A percentile compares a stretch with the other conserved stretches of the same genome.
These are phyloP conservation scores for Drosophila nr. fundita DNA, from an alignment of 2,888 invertebrate species.

Conservation along the genomic window DNA sequence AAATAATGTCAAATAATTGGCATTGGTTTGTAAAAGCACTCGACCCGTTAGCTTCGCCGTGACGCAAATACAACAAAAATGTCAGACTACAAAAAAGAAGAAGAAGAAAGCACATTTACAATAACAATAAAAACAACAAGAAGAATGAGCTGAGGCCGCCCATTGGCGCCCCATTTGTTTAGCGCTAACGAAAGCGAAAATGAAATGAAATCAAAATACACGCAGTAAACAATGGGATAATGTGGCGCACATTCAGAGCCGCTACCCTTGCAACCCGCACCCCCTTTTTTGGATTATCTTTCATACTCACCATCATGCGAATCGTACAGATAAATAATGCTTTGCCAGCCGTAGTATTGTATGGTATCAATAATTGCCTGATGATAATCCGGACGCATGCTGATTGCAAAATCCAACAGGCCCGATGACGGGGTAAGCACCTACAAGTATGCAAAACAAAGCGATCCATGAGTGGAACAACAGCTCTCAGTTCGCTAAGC, in stretches of 20 bases:
- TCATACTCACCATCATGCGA: constrained; percentile 90
- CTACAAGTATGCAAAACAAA: constrained; percentile 85
- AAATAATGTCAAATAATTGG: constrained; percentile 44
- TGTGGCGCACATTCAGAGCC: constrained; percentile 20
- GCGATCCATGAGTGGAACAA: constrained; percentile 48
- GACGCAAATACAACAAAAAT: constrained; percentile 34
- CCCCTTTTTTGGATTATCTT: constrained; percentile 6
- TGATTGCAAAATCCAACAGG: constrained; percentile 95
- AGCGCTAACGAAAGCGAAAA: constrained; percentile 64
- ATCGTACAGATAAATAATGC: constrained; percentile 92
- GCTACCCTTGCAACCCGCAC: background rate
- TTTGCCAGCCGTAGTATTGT: constrained; percentile 93
- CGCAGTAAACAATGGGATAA: constrained; percentile 61
- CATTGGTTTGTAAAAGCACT: constrained; percentile 26
- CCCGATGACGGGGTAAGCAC: constrained; percentile 95
- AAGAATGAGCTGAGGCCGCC: constrained; percentile 4
- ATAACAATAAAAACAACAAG: constrained; percentile 21
- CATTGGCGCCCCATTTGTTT: constrained; percentile 63
- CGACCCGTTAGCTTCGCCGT: constrained; percentile 27
- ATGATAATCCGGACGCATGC: constrained; percentile 98
- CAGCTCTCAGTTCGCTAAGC: constrained; percentile 23
- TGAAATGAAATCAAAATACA: constrained; percentile 73
- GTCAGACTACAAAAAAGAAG: constrained; percentile 13
- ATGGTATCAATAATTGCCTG: constrained; percentile 98
- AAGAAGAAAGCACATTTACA: background rate